phyloP scores from a whole-genome alignment of 2,888 invertebrate genomes.

The Agrotis exclamationis region DNA sequence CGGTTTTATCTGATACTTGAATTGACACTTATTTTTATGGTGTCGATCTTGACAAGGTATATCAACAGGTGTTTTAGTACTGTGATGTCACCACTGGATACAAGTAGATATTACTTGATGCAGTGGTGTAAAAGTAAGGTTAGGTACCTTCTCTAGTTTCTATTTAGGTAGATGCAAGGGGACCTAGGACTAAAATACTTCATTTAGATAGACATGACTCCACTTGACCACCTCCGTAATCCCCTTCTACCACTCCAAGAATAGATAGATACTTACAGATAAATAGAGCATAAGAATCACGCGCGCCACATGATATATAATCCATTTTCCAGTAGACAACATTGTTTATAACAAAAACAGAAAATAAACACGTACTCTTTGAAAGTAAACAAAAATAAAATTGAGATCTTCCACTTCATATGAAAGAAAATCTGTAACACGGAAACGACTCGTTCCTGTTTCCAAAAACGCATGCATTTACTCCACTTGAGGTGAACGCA shows the following conservation, averaged over 20 bases:
- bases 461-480: slow-evolving; percentile 85
- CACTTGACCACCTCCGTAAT: slow-evolving; percentile 32
- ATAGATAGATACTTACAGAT: slow-evolving; percentile 50
- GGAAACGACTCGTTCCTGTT: slow-evolving; percentile 83
- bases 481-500: slow-evolving; percentile 84
- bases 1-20: slow-evolving; percentile 45
- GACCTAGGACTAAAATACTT: slow-evolving; percentile 36
- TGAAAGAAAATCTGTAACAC: slow-evolving; percentile 78
- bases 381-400: slow-evolving; percentile 64
- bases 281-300: slow-evolving; percentile 54
- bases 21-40: slow-evolving; percentile 37
- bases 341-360: slow-evolving; percentile 36
- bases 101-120: too few species aligned
- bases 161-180: slow-evolving; percentile 4
- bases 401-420: slow-evolving; percentile 66
- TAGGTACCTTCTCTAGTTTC: not conserved
- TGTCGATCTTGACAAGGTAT: slow-evolving; percentile 1
- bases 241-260: slow-evolving; percentile 51
- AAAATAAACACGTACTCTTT: slow-evolving; percentile 51
- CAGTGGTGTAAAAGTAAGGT: not conserved
- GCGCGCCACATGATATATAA: slow-evolving; percentile 25
- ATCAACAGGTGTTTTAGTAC: slow-evolving; percentile 34
- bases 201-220: slow-evolving; percentile 21
- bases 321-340: slow-evolving; percentile 35
- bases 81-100: not conserved